Conservation (phyloP, 2,888 invertebrate species). For the Galeopsomyia nigrocyanea region DNA sequence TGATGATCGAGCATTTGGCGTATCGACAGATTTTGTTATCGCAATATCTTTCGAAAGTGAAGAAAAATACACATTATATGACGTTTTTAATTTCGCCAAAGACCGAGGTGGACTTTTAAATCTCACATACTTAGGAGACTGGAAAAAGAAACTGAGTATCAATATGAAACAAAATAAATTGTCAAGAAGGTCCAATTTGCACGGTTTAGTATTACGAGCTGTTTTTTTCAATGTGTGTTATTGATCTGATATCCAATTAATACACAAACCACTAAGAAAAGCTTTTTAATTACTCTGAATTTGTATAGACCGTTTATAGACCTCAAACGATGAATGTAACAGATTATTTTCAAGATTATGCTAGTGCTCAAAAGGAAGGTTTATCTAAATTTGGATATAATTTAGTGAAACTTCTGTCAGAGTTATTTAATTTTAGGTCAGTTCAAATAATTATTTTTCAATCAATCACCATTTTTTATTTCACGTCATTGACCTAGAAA, state of each 20-base stretch:
- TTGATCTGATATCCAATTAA: not conserved
- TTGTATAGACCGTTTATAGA: slow-evolving; percentile 6
- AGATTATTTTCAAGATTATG: slow-evolving; percentile 5
- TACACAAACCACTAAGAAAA: no score
- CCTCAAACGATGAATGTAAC: not conserved
- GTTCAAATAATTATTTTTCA: no score
- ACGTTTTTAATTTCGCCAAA: slow-evolving; percentile 55
- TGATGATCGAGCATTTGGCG: slow-evolving; percentile 53
- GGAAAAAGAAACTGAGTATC: slow-evolving; percentile 40
- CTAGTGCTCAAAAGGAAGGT: not conserved
- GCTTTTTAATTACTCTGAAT: not conserved
- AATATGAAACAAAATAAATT: no score
- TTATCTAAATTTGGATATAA: slow-evolving; percentile 17
- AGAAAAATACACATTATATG: slow-evolving; percentile 49
- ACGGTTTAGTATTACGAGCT: slow-evolving; percentile 6
- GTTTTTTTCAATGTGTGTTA: slow-evolving; percentile 18
- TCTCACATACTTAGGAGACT: slow-evolving; percentile 51
- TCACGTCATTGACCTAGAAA: no score
- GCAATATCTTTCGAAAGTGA: slow-evolving; percentile 38
- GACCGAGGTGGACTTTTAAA: slow-evolving; percentile 50
- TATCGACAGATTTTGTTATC: slow-evolving; percentile 53
- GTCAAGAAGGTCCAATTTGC: slow-evolving; percentile 18
- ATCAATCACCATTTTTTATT: no score
- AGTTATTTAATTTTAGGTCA: slow-evolving; percentile 28
- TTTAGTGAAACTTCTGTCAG: not conserved